phyloP scores from a whole-genome alignment of 2,888 invertebrate genomes.

The Apamea crenata region DNA sequence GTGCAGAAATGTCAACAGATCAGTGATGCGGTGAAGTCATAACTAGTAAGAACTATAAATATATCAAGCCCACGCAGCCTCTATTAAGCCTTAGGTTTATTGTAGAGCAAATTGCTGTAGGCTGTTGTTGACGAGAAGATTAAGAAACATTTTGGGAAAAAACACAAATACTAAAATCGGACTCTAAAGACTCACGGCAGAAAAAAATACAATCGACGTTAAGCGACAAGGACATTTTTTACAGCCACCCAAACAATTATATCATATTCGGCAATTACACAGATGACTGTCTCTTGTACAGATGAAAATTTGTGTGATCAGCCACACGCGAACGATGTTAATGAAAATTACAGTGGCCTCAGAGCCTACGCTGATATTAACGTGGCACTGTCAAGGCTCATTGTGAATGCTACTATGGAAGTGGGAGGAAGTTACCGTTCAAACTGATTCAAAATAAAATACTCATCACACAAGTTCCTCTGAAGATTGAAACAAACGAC shows the following conservation, averaged over 20 bases:
- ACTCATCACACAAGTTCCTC: slow-evolving; percentile 36
- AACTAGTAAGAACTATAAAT: slow-evolving; percentile 84
- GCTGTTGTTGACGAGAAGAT: slow-evolving; percentile 53
- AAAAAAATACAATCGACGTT: slow-evolving; percentile 27
- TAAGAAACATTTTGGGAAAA: slow-evolving; percentile 43
- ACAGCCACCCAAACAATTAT: slow-evolving; percentile 70
- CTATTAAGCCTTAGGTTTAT: slow-evolving; percentile 77
- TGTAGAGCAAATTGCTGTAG: slow-evolving; percentile 66
- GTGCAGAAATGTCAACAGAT: slow-evolving; percentile 75
- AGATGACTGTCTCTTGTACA: slow-evolving; percentile 67
- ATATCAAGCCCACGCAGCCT: slow-evolving; percentile 82
- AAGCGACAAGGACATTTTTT: slow-evolving; percentile 62
- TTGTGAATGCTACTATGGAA: slow-evolving; percentile 60
- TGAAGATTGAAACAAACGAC: slow-evolving; percentile 56
- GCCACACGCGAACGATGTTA: slow-evolving; percentile 73
- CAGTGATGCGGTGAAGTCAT: slow-evolving; percentile 85
- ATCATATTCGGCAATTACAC: slow-evolving; percentile 72
- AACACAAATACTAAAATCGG: slow-evolving; percentile 24
- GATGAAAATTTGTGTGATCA: slow-evolving; percentile 72
- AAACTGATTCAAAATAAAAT: slow-evolving; percentile 55
- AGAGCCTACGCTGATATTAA: slow-evolving; percentile 79
- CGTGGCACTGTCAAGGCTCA: slow-evolving; percentile 80
- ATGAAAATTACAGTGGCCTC: slow-evolving; percentile 78
- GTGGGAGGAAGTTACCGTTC: slow-evolving; percentile 59
- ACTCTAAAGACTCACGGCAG: slow-evolving; percentile 3